phyloP scores from a whole-genome alignment of 1,140 invertebrate species.

The Meloidogyne chitwoodi region DNA sequence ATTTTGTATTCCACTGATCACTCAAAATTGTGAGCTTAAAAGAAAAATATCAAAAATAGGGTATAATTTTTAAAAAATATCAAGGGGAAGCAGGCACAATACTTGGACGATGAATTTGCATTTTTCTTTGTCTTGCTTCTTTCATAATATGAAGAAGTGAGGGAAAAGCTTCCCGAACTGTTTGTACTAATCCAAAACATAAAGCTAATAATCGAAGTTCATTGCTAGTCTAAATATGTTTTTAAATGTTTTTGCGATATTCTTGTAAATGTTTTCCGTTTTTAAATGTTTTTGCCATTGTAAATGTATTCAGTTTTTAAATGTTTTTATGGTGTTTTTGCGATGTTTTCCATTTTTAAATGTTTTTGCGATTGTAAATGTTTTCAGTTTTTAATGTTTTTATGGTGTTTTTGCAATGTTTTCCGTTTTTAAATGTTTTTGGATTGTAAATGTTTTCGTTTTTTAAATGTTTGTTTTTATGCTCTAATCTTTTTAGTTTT shows the following conservation, averaged over 20 bases:
- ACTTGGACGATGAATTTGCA: constrained; percentile 13
- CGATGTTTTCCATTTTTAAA: no score
- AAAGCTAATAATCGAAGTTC: constrained; percentile 42
- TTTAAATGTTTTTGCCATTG: no score
- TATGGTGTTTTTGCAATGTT: no score
- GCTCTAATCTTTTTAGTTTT: neutral
- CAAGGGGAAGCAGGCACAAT: neutral
- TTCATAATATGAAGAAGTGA: constrained; percentile 40
- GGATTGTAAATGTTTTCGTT: neutral
- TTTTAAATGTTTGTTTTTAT: neutral
- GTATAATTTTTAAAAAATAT: neutral
- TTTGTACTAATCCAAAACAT: constrained; percentile 51
- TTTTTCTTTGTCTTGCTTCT: constrained; percentile 21
- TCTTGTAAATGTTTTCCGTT: no score
- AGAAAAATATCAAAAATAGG: no score
- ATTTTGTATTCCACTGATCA: neutral
- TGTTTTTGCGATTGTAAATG: no score
- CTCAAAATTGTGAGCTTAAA: neutral
- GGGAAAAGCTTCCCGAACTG: constrained; percentile 49
- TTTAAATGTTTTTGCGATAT: neutral
- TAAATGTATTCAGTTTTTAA: neutral
- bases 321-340: no score
- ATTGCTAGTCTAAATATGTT: constrained; percentile 7
- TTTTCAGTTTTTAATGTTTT: no score
- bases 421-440: no score